phyloP scores from a whole-genome alignment of 2,797 vertebrate genomes.

The Pangasius larnaudii region DNA sequence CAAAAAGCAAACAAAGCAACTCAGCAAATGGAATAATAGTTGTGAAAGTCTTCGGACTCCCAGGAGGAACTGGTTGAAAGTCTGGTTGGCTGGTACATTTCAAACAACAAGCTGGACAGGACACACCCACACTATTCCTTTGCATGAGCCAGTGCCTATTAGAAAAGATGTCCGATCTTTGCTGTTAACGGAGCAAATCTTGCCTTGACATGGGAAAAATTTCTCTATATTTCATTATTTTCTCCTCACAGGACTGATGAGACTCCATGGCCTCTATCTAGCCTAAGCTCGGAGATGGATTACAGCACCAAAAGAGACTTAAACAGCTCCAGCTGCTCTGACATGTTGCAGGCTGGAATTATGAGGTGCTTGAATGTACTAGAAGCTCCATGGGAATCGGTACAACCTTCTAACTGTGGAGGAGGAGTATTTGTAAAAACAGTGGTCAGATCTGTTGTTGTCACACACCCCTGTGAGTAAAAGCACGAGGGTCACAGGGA shows the following conservation, averaged over 20 bases:
- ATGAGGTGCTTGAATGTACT: conserved; percentile 18
- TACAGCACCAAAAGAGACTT: not conserved
- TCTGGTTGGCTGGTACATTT: not conserved
- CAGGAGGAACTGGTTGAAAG: not conserved
- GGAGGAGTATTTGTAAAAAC: conserved; percentile 13
- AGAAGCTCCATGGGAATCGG: conserved; percentile 12
- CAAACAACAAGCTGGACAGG: not conserved
- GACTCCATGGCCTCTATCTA: not conserved
- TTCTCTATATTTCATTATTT: not conserved
- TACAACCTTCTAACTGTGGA: conserved; percentile 13
- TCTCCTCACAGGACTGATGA: not conserved
- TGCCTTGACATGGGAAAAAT: not conserved
- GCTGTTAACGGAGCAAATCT: not conserved
- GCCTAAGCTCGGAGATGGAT: not conserved
- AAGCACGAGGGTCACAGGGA: conserved; percentile 8
- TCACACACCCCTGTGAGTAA: conserved; percentile 24
- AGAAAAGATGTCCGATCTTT: not conserved
- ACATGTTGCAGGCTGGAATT: conserved; percentile 41
- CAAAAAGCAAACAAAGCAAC: conserved; percentile 5
- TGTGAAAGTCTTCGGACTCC: not conserved
- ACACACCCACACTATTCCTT: not conserved
- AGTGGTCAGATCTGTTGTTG: conserved; percentile 5
- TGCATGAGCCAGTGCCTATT: not conserved
- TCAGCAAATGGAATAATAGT: not conserved
- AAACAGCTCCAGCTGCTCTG: conserved; percentile 46